Base-by-base conservation (phyloP, 2,113 vertebrate genomes). In the Strigops habroptila region DNA sequence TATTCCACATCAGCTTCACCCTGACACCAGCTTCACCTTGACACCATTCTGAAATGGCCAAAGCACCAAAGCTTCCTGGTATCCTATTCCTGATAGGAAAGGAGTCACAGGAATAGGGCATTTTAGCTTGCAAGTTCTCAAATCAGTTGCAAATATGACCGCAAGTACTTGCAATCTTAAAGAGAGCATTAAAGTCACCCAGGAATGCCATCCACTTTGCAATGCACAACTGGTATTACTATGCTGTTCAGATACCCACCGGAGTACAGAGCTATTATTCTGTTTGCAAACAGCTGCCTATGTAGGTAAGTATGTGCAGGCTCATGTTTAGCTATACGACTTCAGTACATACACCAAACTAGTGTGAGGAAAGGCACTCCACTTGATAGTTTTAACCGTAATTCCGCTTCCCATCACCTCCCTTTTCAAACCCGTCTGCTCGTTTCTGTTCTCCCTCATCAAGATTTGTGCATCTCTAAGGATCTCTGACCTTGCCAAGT, bases 291-390 rank as follows among this genome's bases (percentile, higher is more conserved):
- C 9, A 65, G 41, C 24, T 92, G 24, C 39, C 59, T 48, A 4
- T 5, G 9, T 6, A 70, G 53, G 14, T 46, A 22, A 60, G 39
- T 13, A 53, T 3, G 14, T 24, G 16, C 17, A 49, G 25, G 35
- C 33, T 35, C 17, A 3, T 37, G 60, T 19, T 41, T 28, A n/a
- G 10, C 33, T 41, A 39, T 33, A 11, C 4, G 16, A 86, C 22
- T 79, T 55, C 15, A 64, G 39, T 18, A 46, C 0, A 0, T 5
- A 22, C 17, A 68, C 31, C 14, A 53, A n/a, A 60, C 13, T 11
- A 51, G 13, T 6, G 18, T 1, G 46, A 31, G 46, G n/a, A 65
- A 88, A 60, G 48, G 24, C 33, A 65, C 8, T 77, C 64, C 28
- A 30, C 63, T 19, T 19, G n/a, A 71, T 41, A 46, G 11, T 73